phyloP scores from a whole-genome alignment of 2,113 vertebrate genomes.

The Atherinomorus stipes region DNA sequence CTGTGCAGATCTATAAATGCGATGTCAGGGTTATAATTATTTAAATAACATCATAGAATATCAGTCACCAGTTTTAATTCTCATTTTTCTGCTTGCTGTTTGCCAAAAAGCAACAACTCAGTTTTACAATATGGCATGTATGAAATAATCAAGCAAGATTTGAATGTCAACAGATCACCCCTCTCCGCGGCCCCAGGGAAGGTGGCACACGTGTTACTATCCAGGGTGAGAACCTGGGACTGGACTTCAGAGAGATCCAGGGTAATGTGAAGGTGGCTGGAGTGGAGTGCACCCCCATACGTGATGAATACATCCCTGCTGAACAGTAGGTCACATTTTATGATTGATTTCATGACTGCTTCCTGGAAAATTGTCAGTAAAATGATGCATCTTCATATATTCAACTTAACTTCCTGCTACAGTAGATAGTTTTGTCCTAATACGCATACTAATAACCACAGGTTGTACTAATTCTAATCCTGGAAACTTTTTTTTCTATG shows the following conservation, averaged over 20 bases:
- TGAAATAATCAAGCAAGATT: background rate
- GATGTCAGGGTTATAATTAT: too few species aligned
- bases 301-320: slow-evolving; percentile 95
- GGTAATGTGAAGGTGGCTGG: slow-evolving; percentile 93
- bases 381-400: background rate
- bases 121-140: background rate
- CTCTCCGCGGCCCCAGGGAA: slow-evolving; percentile 92
- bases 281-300: slow-evolving; percentile 92
- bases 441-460: background rate
- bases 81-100: too few species aligned
- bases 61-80: too few species aligned
- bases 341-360: background rate
- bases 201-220: slow-evolving; percentile 97
- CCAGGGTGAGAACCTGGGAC: slow-evolving; percentile 94
- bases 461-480: too few species aligned
- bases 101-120: background rate
- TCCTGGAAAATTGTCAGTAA: background rate
- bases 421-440: background rate
- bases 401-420: background rate
- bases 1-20: too few species aligned
- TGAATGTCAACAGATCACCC: slow-evolving; percentile 87
- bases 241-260: slow-evolving; percentile 94
- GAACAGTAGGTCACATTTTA: slow-evolving; percentile 91
- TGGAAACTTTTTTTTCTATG: too few species aligned
- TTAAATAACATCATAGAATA: too few species aligned